phyloP scores from a whole-genome alignment of 1,140 invertebrate species.

The Papilio dardanus region DNA sequence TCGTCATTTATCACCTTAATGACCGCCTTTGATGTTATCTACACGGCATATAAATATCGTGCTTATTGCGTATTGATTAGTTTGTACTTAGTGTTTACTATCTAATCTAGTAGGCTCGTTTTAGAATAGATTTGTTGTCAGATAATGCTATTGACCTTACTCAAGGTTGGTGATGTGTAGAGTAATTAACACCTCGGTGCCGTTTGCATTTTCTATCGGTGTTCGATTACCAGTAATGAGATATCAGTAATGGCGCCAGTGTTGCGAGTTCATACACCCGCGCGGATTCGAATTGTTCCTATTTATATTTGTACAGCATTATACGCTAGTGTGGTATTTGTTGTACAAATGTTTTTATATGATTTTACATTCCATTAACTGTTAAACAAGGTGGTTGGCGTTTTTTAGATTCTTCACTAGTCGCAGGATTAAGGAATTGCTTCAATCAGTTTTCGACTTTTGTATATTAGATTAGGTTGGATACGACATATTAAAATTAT shows the following conservation, averaged over 20 bases:
- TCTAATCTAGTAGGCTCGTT: conserved; percentile 28
- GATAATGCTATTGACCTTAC: conserved; percentile 63
- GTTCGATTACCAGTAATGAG: conserved; percentile 45
- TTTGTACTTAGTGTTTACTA: not conserved
- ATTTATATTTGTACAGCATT: conserved; percentile 13
- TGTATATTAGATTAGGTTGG: too few species aligned
- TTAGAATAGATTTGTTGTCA: conserved; percentile 44
- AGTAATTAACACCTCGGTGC: conserved; percentile 54
- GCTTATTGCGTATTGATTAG: conserved; percentile 42
- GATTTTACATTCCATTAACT: not conserved
- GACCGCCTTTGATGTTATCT: conserved; percentile 79
- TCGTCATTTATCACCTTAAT: conserved; percentile 79
- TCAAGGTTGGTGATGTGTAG: conserved; percentile 60
- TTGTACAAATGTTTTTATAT: not conserved
- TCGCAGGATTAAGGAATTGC: not conserved
- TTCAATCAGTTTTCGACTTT: too few species aligned
- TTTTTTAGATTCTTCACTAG: not conserved
- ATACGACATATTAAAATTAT: too few species aligned
- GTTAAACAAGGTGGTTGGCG: not conserved
- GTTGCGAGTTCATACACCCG: conserved; percentile 33
- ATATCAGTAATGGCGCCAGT: conserved; percentile 52
- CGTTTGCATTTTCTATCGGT: conserved; percentile 51
- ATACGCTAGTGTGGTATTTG: not conserved
- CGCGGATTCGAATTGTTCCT: not conserved
- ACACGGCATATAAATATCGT: conserved; percentile 59